Evolutionary conservation across 2,113 vertebrate genomes (phyloP), one percentile per base, ranked within the genome.

Genomic region (Spea multiplicata): DNA sequence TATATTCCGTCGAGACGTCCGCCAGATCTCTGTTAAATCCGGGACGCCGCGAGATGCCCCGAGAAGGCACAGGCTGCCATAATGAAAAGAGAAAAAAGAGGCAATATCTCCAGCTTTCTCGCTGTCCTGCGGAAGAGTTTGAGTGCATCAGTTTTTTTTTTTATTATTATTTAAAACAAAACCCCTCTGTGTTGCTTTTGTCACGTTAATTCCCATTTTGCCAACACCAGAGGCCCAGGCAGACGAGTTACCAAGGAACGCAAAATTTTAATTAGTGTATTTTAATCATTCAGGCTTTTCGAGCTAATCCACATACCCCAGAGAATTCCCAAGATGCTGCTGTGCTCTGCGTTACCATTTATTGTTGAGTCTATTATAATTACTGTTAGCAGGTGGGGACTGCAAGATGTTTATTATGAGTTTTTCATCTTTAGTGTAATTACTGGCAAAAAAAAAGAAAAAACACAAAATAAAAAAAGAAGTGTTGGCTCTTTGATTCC

Each of bases 241-340:
- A 98, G 97, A 98, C 96, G 96, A 99, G 97, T 98, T 99, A 98
- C 97, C 95, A 97, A 98, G 97, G 97, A 99, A 99, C 97, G 98
- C 97, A 99, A 98, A 98, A 98, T 98, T 98, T 99, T 99, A 99
- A 99, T 99, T 99, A 99, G 97, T 99, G 97, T 99, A 98, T 99
- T 98, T 99, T 99, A 99, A 99, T 99, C 97, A 99, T 99, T 99
- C 97, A 98, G 97, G 97, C 97, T 99, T 98, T 98, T 97, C 94
- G 92, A 97, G 97, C 97, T 99, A 99, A 99, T 99, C 97, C 97
- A 98, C 97, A 97, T 96, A 97, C 97, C 96, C 97, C 94, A 94
- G 97, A 99, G 97, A 99, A 97, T 99, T 98, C 96, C 96, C 95
- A 96, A 99, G 97, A 99, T 98, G 97, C 97, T 95, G 95, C 96